Evolutionary conservation across 2,888 invertebrate genomes (phyloP).

Genomic region (Maniola hyperantus): DNA sequence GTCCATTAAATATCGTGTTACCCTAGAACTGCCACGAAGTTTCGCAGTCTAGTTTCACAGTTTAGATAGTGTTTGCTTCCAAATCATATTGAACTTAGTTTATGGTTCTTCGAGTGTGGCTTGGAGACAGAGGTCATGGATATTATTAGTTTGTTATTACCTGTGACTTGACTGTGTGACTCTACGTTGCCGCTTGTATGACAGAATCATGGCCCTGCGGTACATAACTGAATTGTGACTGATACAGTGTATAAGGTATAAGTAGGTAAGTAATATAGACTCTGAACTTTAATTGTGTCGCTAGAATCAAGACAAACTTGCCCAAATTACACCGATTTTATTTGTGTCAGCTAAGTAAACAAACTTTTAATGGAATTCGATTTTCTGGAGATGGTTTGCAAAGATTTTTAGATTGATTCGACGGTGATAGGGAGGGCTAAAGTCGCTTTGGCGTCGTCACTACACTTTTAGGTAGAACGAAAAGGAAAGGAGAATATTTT

Average conservation of each 20-base stretch:
- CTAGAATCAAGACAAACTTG: slow-evolving; percentile 18
- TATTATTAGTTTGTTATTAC: background rate
- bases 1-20: slow-evolving; percentile 7
- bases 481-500: too few relatives aligned
- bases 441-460: too few relatives aligned
- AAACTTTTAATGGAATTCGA: slow-evolving; percentile 28
- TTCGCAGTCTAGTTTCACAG: background rate
- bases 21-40: slow-evolving; percentile 6
- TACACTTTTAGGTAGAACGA: too few relatives aligned
- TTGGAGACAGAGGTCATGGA: background rate
- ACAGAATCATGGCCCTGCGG: background rate
- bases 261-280: background rate
- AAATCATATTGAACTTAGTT: slow-evolving; percentile 10
- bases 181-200: background rate
- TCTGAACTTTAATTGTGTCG: slow-evolving; percentile 27
- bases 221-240: background rate
- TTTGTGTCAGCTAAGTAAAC: slow-evolving; percentile 23
- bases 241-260: too few relatives aligned
- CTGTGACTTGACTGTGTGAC: too few relatives aligned
- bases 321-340: slow-evolving; percentile 23
- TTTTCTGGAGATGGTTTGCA: slow-evolving; percentile 7
- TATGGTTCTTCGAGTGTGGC: background rate
- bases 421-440: background rate
- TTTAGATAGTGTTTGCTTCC: background rate
- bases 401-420: background rate